Conservation (phyloP, 2,888 invertebrate genomes). For the Melanotus villosus region DNA sequence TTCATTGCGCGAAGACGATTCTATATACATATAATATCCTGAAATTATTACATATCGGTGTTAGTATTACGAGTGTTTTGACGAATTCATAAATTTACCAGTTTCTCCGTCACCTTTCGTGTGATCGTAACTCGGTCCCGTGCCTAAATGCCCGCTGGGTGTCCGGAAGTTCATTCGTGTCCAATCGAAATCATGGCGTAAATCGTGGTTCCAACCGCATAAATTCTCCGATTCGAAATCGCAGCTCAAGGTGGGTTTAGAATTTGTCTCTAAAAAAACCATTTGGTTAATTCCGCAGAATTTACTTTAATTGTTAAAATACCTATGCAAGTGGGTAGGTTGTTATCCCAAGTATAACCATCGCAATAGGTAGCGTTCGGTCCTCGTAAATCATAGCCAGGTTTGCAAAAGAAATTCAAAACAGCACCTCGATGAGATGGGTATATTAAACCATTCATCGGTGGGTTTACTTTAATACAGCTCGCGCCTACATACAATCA, state of each 20-base stretch:
- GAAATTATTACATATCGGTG: slow-evolving; percentile 48
- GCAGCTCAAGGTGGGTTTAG: slow-evolving; percentile 70
- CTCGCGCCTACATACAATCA: slow-evolving; percentile 70
- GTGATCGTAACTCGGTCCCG: slow-evolving; percentile 85
- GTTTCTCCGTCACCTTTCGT: slow-evolving; percentile 73
- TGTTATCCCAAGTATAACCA: slow-evolving; percentile 79
- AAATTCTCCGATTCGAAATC: slow-evolving; percentile 78
- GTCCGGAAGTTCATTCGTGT: slow-evolving; percentile 75
- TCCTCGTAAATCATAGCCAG: slow-evolving; percentile 75
- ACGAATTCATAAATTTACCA: no score
- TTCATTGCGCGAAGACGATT: slow-evolving; percentile 75
- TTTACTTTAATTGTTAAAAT: slow-evolving; percentile 54
- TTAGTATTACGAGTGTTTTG: no score
- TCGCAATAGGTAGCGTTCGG: slow-evolving; percentile 78
- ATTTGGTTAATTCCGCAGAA: background rate
- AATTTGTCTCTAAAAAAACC: slow-evolving; percentile 63
- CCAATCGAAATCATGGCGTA: slow-evolving; percentile 83
- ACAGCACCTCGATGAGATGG: slow-evolving; percentile 72
- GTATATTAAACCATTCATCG: slow-evolving; percentile 72
- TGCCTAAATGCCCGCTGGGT: slow-evolving; percentile 76
- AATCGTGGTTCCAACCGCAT: slow-evolving; percentile 86
- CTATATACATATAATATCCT: slow-evolving; percentile 89
- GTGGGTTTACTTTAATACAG: slow-evolving; percentile 68
- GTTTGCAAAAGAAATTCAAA: slow-evolving; percentile 77
- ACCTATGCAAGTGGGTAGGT: slow-evolving; percentile 78